These are phyloP conservation scores for Lutraria lutraria DNA, from an alignment of 2,888 invertebrate genomes.

Conservation along the genomic window DNA sequence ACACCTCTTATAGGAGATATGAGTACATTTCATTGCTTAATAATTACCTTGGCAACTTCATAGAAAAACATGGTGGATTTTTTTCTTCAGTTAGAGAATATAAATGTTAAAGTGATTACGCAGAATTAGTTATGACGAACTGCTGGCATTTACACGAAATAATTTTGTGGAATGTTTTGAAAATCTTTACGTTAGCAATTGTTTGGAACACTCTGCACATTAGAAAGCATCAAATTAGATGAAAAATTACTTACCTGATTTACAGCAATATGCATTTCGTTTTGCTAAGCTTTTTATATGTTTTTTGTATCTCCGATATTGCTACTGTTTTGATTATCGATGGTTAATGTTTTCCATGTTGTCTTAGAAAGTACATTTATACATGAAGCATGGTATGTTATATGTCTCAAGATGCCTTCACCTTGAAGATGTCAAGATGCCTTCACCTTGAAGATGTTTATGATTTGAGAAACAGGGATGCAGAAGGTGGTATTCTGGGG, in stretches of 20 bases:
- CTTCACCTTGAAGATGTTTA: no score
- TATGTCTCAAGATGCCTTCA: no score
- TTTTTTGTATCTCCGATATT: no score
- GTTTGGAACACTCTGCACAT: neutral
- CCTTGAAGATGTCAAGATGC: no score
- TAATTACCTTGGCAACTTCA: conserved; percentile 5
- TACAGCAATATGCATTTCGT: neutral
- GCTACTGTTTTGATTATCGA: no score
- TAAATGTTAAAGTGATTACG: conserved; percentile 4
- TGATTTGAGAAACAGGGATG: no score
- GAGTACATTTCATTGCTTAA: conserved; percentile 12
- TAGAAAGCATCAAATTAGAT: neutral
- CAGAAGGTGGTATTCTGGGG: no score
- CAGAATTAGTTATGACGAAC: neutral
- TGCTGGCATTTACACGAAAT: neutral
- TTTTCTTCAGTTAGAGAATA: neutral
- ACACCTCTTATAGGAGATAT: neutral
- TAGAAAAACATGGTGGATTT: conserved; percentile 6
- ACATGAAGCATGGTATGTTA: no score
- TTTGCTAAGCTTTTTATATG: no score
- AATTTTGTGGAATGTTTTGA: neutral
- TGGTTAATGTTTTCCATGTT: no score
- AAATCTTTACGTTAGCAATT: neutral
- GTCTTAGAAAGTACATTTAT: no score
- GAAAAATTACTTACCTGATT: neutral